These are phyloP conservation scores for Bufotes viridis DNA, from an alignment of 2,797 vertebrate species.

Conservation along the genomic window DNA sequence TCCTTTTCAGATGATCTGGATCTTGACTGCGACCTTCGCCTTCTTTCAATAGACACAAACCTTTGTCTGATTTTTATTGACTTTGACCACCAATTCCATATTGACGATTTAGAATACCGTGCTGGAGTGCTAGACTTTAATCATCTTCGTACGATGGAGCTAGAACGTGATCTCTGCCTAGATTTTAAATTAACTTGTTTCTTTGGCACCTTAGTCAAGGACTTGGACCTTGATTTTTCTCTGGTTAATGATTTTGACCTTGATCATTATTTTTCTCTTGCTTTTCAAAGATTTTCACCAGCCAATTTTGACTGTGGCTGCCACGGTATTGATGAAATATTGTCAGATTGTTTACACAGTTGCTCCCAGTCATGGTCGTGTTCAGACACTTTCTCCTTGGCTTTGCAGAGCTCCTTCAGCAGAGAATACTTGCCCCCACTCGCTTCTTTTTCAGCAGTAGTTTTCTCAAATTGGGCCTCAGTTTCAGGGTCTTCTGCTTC, in stretches of 20 bases:
- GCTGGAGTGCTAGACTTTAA: constrained; percentile 55
- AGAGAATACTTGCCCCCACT: too few relatives aligned
- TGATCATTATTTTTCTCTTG: constrained; percentile 15
- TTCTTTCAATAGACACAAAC: constrained; percentile 24
- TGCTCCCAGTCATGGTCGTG: too few relatives aligned
- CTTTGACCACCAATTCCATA: constrained; percentile 57
- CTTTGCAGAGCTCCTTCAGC: too few relatives aligned
- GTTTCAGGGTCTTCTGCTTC: too few relatives aligned
- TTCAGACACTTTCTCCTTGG: too few relatives aligned
- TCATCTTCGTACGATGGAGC: constrained; percentile 46
- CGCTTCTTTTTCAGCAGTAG: too few relatives aligned
- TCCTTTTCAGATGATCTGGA: constrained; percentile 29
- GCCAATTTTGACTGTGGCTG: too few relatives aligned
- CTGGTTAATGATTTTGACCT: constrained; percentile 56
- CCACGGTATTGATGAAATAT: too few relatives aligned
- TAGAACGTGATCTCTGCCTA: constrained; percentile 30
- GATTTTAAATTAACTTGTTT: constrained; percentile 22
- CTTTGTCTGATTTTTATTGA: constrained; percentile 54
- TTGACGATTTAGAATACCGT: constrained; percentile 54
- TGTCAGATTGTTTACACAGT: too few relatives aligned
- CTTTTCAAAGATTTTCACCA: neutral
- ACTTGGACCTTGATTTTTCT: constrained; percentile 48
- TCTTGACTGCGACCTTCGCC: constrained; percentile 23
- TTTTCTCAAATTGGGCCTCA: too few relatives aligned
- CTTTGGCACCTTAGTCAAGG: constrained; percentile 17